phyloP scores from a whole-genome alignment of 1,140 invertebrate genomes.

The Lanistes nyassanus region DNA sequence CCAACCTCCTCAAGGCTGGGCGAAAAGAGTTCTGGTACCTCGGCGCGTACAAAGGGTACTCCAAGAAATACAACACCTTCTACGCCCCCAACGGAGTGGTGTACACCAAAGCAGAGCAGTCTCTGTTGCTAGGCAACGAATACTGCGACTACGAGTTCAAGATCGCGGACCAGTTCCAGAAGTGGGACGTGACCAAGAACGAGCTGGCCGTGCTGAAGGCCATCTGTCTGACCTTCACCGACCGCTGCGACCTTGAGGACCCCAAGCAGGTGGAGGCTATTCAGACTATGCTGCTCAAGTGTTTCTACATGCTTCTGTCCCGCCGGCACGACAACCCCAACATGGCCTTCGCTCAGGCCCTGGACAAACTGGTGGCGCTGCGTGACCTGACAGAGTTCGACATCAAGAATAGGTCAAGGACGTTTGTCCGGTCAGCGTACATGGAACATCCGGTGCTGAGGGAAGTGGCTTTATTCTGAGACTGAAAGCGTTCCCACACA shows the following conservation, averaged over 20 bases:
- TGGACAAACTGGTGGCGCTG: constrained; percentile 4
- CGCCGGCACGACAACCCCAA: background rate
- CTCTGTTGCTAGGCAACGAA: background rate
- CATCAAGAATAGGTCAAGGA: background rate
- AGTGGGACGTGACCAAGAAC: background rate
- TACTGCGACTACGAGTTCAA: constrained; percentile 5
- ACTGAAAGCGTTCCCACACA: too few relatives aligned
- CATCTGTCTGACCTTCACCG: background rate
- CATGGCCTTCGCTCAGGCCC: background rate
- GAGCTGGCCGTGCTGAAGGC: constrained; percentile 2
- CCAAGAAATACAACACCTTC: background rate
- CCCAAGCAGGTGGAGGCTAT: background rate
- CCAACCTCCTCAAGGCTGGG: constrained; percentile 25
- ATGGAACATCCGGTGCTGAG: too few relatives aligned
- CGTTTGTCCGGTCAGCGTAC: too few relatives aligned
- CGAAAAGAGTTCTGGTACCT: background rate
- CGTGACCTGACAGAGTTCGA: constrained; percentile 2
- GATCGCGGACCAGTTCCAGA: background rate
- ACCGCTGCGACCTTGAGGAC: background rate
- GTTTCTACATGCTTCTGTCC: background rate
- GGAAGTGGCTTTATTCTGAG: too few relatives aligned
- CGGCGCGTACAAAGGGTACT: background rate
- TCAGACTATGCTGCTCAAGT: background rate
- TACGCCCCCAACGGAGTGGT: constrained; percentile 8
- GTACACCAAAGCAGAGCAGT: background rate